These are phyloP conservation scores for Microtus agrestis DNA, from an alignment of 2,797 vertebrate genomes.

Conservation along the genomic window DNA sequence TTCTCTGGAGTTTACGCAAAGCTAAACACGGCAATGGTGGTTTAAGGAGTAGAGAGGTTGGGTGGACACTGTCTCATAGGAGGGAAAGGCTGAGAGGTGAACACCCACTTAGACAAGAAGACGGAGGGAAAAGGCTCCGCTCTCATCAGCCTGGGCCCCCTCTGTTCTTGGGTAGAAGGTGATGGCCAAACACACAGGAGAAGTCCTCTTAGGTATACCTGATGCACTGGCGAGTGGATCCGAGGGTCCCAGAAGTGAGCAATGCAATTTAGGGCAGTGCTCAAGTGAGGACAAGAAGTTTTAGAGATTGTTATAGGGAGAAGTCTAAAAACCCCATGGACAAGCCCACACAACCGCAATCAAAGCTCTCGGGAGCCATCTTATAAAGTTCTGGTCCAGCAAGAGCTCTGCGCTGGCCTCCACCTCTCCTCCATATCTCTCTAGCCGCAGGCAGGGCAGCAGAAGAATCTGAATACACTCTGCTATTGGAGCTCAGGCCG, in stretches of 20 bases:
- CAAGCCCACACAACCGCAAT: neutral
- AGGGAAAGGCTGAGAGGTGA: neutral
- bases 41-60: no score
- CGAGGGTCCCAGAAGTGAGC: neutral
- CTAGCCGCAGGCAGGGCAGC: neutral
- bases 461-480: neutral
- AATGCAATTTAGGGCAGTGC: fast-evolving
- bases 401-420: neutral
- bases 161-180: neutral
- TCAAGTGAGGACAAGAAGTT: neutral
- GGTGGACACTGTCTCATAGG: neutral
- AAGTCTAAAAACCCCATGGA: neutral
- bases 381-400: neutral
- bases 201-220: neutral
- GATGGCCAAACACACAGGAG: neutral
- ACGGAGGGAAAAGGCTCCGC: neutral
- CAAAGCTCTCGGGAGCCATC: neutral
- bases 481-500: neutral
- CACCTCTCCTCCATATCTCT: neutral
- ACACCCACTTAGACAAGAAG: neutral
- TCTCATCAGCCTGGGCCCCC: neutral
- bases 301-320: neutral
- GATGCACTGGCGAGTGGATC: neutral
- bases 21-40: no score
- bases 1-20: no score